These are phyloP conservation scores for Hypsibius dujardini DNA, from an alignment of 1,140 invertebrate genomes.

Conservation along the genomic window DNA sequence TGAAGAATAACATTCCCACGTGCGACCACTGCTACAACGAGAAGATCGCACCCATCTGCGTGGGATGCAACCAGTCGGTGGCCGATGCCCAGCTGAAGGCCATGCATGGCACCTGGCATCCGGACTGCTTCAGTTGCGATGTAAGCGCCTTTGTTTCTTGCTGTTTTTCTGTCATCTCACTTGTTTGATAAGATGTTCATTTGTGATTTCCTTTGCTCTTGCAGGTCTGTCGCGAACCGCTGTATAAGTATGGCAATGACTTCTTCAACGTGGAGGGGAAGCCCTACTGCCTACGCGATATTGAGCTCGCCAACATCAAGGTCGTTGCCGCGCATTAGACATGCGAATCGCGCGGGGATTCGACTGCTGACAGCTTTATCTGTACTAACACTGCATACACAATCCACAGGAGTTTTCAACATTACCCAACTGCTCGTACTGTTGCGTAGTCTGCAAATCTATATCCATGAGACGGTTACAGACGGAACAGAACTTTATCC, in stretches of 20 bases:
- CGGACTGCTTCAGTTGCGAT: slow-evolving; percentile 11
- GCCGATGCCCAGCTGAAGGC: not conserved
- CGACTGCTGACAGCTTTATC: too few species aligned
- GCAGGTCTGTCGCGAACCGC: slow-evolving; percentile 11
- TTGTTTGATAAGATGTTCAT: too few species aligned
- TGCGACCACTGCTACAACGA: not conserved
- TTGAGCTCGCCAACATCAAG: not conserved
- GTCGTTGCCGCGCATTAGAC: not conserved
- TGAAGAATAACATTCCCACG: not conserved
- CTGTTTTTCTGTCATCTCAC: not conserved
- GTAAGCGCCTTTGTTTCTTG: not conserved
- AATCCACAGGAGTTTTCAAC: too few species aligned
- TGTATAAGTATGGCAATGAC: not conserved
- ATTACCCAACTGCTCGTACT: too few species aligned
- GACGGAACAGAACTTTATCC: too few species aligned
- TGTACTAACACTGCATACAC: too few species aligned
- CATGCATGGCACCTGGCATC: slow-evolving; percentile 3
- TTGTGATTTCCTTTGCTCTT: not conserved
- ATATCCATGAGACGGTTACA: too few species aligned
- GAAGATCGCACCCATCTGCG: not conserved
- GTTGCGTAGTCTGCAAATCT: too few species aligned
- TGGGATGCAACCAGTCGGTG: not conserved
- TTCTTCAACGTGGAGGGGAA: slow-evolving; percentile 14
- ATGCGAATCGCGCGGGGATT: too few species aligned
- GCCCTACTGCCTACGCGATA: not conserved